These are phyloP conservation scores for Agrotis ipsilon DNA, from an alignment of 2,888 invertebrate genomes.

Conservation along the genomic window DNA sequence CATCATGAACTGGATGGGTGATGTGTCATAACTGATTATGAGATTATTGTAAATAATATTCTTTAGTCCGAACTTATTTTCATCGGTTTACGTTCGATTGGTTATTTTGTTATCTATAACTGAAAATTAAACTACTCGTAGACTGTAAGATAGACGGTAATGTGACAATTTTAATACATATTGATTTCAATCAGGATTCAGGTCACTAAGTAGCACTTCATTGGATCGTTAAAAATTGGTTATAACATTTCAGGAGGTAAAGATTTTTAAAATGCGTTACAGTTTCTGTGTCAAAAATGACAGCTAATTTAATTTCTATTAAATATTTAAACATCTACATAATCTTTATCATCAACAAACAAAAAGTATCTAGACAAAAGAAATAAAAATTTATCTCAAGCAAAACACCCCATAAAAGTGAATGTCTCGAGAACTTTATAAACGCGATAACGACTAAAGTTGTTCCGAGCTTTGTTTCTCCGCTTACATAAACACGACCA, in stretches of 20 bases:
- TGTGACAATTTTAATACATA: neutral
- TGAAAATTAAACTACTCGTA: neutral
- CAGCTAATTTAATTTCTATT: slow-evolving; percentile 11
- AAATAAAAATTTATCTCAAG: slow-evolving; percentile 89
- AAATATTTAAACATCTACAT: slow-evolving; percentile 39
- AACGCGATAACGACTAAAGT: slow-evolving; percentile 90
- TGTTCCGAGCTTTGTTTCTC: slow-evolving; percentile 88
- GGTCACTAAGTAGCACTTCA: neutral
- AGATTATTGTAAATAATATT: neutral
- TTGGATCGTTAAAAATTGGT: neutral
- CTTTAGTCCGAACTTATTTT: no score
- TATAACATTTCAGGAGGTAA: neutral
- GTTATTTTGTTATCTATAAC: no score
- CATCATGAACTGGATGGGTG: slow-evolving; percentile 17
- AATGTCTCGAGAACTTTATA: slow-evolving; percentile 90
- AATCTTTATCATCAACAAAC: slow-evolving; percentile 74
- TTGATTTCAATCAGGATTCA: neutral
- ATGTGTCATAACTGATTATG: neutral
- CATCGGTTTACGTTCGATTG: no score
- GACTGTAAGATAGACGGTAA: neutral
- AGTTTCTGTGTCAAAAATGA: neutral
- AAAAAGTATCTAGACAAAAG: slow-evolving; percentile 83
- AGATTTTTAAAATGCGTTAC: neutral
- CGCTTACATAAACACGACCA: slow-evolving; percentile 87
- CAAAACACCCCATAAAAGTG: slow-evolving; percentile 91